Evolutionary conservation across 2,113 vertebrate genomes (phyloP), one percentile per base, ranked within the genome.

Genomic region (Chitala chitala): DNA sequence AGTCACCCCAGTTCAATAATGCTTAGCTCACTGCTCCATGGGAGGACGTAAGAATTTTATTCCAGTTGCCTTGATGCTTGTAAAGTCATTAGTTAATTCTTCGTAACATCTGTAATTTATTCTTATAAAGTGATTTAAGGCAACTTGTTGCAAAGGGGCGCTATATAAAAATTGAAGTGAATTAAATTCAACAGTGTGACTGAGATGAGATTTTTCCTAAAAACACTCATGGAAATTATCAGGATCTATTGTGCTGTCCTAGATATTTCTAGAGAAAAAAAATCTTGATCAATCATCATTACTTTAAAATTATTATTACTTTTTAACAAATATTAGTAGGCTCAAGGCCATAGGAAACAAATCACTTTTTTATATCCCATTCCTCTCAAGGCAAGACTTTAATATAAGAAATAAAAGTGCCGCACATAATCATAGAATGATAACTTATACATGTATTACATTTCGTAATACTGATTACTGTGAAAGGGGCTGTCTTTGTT

Each of bases 291-390:
- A 66, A 66, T 66, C 63, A 44, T 66, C 24, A 40, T 44, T 66
- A 44, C 63, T 42, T 64, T 58, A 26, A 64, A 64, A 42, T 64
- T 66, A 44, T n/a, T n/a, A 65, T 66, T 22, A 51, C 20, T 51
- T 66, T 66, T 36, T 66, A 17, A 24, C 17, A 13, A 69, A 69
- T 51, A 76, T 70, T 65, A 69, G 75, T 69, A 77, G 71, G 77
- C 81, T 69, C n/a, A 44, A 75, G 76, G 77, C 78, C 31, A 81
- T 74, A 42, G 64, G 77, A 81, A 78, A 82, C 76, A 71, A 82
- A 80, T 72, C 71, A 72, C 54, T 59, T 42, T 31, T 72, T 59
- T 72, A 59, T 17, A 59, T 59, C 20, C 54, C 54, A 59, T 72
- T 44, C 44, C 54, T 72, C 24, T 44, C 22, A 72, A 72, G 24